Percentiles rank a stretch among this genome's conserved stretches.
Conservation (phyloP, 1,140 invertebrate species). For the Drosophila miranda region DNA sequence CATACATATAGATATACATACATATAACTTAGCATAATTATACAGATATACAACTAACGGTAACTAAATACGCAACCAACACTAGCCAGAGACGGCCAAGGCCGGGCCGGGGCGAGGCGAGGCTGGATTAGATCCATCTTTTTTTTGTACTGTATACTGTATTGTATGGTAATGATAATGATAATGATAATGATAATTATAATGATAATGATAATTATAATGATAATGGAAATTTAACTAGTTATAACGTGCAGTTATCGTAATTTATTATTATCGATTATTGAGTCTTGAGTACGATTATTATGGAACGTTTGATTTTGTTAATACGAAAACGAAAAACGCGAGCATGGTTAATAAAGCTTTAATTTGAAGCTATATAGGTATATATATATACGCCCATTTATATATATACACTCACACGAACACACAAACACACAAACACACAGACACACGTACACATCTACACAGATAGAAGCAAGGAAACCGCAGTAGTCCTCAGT, state of each 20-base stretch:
- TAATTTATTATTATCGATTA: conserved; percentile 63
- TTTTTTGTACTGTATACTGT: conserved; percentile 36
- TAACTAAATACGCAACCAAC: conserved; percentile 33
- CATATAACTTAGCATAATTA: conserved; percentile 58
- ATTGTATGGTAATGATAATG: conserved; percentile 5
- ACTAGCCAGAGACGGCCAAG: conserved; percentile 37
- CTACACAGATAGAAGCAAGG: conserved; percentile 39
- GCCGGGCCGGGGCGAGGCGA: background rate
- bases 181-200: conserved; percentile 20
- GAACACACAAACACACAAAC: conserved; percentile 20
- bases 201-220: conserved; percentile 29
- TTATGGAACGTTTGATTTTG: conserved; percentile 78
- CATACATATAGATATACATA: conserved; percentile 35
- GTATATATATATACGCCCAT: conserved; percentile 60
- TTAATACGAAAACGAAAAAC: conserved; percentile 76
- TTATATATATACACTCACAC: conserved; percentile 41
- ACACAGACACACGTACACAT: conserved; percentile 13
- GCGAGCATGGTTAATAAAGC: conserved; percentile 82
- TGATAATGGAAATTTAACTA: conserved; percentile 56
- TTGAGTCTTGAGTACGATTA: conserved; percentile 65
- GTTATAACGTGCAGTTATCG: conserved; percentile 61
- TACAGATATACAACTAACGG: conserved; percentile 48
- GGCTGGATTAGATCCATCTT: conserved; percentile 25
- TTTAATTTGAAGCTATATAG: conserved; percentile 82
- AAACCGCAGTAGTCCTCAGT: conserved; percentile 65